Percentiles rank a stretch among this genome's conserved stretches.
Conservation (phyloP, 2,797 vertebrate genomes). For the Jordanella pulchra region DNA sequence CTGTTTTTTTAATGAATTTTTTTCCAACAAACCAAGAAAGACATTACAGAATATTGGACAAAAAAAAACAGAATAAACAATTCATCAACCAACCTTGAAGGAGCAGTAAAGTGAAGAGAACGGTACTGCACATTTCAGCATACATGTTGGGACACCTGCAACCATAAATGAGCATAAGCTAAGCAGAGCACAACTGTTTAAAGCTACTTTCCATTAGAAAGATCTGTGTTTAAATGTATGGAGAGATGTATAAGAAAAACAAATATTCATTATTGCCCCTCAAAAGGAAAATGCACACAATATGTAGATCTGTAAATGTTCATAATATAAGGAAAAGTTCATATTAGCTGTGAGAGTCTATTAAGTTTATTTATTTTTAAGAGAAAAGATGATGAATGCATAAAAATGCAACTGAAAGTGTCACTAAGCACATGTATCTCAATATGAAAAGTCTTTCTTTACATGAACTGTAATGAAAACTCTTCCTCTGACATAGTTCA, state of each 20-base stretch:
- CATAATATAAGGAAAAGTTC: background rate
- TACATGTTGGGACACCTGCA: slow-evolving; percentile 74
- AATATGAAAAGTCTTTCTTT: background rate
- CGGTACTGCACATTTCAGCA: slow-evolving; percentile 30
- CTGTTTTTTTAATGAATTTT: background rate
- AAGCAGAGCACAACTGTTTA: too few relatives aligned
- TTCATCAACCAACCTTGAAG: slow-evolving; percentile 71
- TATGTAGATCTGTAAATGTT: too few relatives aligned
- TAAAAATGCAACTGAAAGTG: background rate
- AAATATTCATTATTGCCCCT: too few relatives aligned
- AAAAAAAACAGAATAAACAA: slow-evolving; percentile 11
- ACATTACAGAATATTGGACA: background rate
- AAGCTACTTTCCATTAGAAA: background rate
- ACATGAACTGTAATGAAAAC: background rate
- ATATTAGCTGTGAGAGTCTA: too few relatives aligned
- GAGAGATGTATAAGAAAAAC: too few relatives aligned
- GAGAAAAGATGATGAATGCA: background rate
- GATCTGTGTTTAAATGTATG: background rate
- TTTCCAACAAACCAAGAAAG: background rate
- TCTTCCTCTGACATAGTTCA: background rate
- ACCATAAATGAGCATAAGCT: slow-evolving; percentile 18
- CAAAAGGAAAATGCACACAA: too few relatives aligned
- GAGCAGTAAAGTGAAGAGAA: slow-evolving; percentile 66
- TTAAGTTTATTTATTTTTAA: too few relatives aligned
- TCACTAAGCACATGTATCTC: background rate